A percentile compares a stretch with the other conserved stretches of the same genome.
phyloP scores from a whole-genome alignment of 2,797 vertebrate genomes.

The Clamator glandarius region DNA sequence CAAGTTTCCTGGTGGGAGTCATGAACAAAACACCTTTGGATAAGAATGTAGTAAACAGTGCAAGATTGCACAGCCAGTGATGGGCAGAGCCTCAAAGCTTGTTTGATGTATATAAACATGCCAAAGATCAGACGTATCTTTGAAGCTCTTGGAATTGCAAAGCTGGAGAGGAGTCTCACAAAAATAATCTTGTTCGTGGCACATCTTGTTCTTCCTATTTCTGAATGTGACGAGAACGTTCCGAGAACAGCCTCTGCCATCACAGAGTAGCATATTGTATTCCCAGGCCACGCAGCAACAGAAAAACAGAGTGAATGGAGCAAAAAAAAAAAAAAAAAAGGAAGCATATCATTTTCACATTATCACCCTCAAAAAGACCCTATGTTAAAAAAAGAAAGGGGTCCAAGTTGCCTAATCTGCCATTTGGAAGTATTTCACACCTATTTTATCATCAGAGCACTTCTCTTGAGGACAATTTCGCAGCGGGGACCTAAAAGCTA shows the following conservation, averaged over 20 bases:
- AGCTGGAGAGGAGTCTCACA: slow-evolving; percentile 34
- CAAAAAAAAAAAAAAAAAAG: slow-evolving; percentile 55
- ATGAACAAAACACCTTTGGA: neutral
- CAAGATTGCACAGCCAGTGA: neutral
- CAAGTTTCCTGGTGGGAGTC: neutral
- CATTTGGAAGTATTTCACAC: neutral
- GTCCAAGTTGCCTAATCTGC: neutral
- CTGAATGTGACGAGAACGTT: slow-evolving; percentile 46
- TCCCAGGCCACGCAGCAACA: neutral
- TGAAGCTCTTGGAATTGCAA: slow-evolving; percentile 50
- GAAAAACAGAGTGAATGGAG: slow-evolving; percentile 6
- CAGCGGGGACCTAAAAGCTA: neutral
- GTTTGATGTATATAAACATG: slow-evolving; percentile 10
- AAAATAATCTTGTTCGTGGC: slow-evolving; percentile 38
- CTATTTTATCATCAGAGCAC: neutral
- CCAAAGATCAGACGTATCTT: slow-evolving; percentile 14
- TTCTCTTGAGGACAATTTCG: neutral
- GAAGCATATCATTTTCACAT: neutral
- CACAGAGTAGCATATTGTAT: slow-evolving; percentile 38
- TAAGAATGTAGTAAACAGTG: neutral
- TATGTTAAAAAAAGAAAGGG: neutral
- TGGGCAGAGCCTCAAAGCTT: neutral
- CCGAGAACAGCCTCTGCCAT: slow-evolving; percentile 46
- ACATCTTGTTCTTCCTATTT: slow-evolving; percentile 64
- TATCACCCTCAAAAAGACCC: neutral